phyloP scores from a whole-genome alignment of 2,888 invertebrate genomes.

The Plusia festucae region DNA sequence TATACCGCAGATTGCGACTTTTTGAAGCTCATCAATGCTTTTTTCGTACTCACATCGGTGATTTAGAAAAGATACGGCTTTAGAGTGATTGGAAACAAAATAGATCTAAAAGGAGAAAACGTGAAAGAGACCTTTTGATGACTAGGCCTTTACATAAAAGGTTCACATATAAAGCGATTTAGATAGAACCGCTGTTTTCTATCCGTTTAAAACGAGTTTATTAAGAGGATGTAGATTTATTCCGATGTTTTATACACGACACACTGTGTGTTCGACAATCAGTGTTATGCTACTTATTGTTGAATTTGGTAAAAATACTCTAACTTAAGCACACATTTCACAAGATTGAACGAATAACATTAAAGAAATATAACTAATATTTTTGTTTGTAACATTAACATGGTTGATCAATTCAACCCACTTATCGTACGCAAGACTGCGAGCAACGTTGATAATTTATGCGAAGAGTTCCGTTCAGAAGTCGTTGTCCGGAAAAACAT shows the following conservation, averaged over 20 bases:
- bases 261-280: no score
- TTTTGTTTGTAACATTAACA: conserved; percentile 42
- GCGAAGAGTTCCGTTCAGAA: conserved; percentile 64
- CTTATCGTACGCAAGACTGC: conserved; percentile 52
- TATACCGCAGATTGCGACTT: conserved; percentile 25
- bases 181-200: conserved; percentile 3
- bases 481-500: conserved; percentile 78
- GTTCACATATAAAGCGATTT: conserved; percentile 4
- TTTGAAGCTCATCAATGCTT: conserved; percentile 30
- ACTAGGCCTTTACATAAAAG: conserved; percentile 4
- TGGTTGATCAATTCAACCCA: conserved; percentile 38
- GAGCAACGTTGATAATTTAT: conserved; percentile 57
- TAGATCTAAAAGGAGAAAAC: conserved; percentile 10
- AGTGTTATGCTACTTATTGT: no score
- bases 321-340: no score
- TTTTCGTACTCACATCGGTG: conserved; percentile 15
- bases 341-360: not conserved
- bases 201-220: not conserved
- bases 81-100: conserved; percentile 9
- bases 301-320: no score
- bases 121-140: not conserved
- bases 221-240: not conserved
- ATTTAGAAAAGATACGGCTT: conserved; percentile 14
- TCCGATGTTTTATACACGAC: not conserved
- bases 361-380: not conserved